Evolutionary conservation across 2,888 invertebrate species (phyloP).

Genomic region (Pseudanteris insignis): DNA sequence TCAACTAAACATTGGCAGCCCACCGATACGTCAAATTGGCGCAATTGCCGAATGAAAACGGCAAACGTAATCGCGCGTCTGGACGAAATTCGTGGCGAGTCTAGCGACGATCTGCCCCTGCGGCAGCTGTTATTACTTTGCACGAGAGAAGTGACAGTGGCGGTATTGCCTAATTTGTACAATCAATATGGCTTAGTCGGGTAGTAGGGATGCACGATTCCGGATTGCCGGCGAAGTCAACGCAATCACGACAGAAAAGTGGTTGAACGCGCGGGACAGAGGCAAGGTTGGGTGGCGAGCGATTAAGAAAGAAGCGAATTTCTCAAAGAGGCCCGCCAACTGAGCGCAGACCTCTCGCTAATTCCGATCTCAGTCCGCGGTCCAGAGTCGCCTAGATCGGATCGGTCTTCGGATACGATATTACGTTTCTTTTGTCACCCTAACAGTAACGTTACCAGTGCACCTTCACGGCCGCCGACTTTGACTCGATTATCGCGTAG

Average conservation of each 20-base stretch:
- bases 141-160: slow-evolving; percentile 36
- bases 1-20: too few relatives aligned
- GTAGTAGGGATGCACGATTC: slow-evolving; percentile 49
- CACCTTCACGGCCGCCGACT: background rate
- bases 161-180: slow-evolving; percentile 43
- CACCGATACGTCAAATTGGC: too few relatives aligned
- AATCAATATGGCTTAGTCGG: slow-evolving; percentile 36
- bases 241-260: slow-evolving; percentile 45
- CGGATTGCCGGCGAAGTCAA: slow-evolving; percentile 42
- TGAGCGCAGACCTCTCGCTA: slow-evolving; percentile 38
- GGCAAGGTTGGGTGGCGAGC: slow-evolving; percentile 45
- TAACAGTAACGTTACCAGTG: background rate
- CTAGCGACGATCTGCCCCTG: slow-evolving; percentile 22
- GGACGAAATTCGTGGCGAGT: slow-evolving; percentile 5
- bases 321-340: slow-evolving; percentile 41
- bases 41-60: too few relatives aligned
- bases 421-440: slow-evolving; percentile 15
- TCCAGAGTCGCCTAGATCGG: slow-evolving; percentile 45
- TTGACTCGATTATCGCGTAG: slow-evolving; percentile 6
- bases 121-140: slow-evolving; percentile 37
- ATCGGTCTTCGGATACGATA: slow-evolving; percentile 25
- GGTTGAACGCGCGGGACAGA: slow-evolving; percentile 43
- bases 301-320: slow-evolving; percentile 45
- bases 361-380: slow-evolving; percentile 43
- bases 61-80: background rate